phyloP scores from a whole-genome alignment of 2,888 invertebrate species.

The Brenthis daphne region DNA sequence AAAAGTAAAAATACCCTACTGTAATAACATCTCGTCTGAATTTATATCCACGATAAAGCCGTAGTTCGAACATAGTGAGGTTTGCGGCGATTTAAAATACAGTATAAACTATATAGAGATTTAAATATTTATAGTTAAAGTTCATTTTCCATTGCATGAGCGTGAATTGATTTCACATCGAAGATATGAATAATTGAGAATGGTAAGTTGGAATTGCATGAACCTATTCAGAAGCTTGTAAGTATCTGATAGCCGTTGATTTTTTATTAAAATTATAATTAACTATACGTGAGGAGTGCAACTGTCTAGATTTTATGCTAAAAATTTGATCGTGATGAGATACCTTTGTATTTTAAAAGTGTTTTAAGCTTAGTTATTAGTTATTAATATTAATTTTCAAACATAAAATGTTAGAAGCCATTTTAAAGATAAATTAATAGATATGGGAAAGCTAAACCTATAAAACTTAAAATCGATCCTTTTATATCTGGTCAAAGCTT shows the following conservation, averaged over 20 bases:
- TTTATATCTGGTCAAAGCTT: too few species aligned
- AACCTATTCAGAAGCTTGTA: slow-evolving; percentile 34
- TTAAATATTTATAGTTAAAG: slow-evolving; percentile 25
- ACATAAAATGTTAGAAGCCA: too few species aligned
- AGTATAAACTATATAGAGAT: slow-evolving; percentile 26
- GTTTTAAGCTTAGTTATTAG: too few species aligned
- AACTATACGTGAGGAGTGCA: neutral
- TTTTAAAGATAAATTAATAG: too few species aligned
- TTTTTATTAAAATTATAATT: slow-evolving; percentile 12
- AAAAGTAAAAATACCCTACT: slow-evolving; percentile 3
- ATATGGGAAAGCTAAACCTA: too few species aligned
- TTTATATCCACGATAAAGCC: slow-evolving; percentile 17
- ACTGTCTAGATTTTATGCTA: too few species aligned
- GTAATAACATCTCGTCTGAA: slow-evolving; percentile 10
- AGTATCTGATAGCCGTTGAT: slow-evolving; percentile 22
- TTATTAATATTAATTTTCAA: too few species aligned
- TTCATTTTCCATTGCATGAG: slow-evolving; percentile 28
- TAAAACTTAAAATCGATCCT: too few species aligned
- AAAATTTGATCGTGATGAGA: too few species aligned
- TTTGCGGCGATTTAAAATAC: slow-evolving; percentile 32
- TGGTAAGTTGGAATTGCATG: slow-evolving; percentile 36
- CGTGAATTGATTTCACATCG: slow-evolving; percentile 32
- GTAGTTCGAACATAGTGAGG: slow-evolving; percentile 22
- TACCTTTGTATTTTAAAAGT: too few species aligned
- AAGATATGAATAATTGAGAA: slow-evolving; percentile 39